Evolutionary conservation across 2,888 invertebrate species (phyloP), one percentile per base, ranked within the genome.

Genomic region (Boloria euphrosyne): DNA sequence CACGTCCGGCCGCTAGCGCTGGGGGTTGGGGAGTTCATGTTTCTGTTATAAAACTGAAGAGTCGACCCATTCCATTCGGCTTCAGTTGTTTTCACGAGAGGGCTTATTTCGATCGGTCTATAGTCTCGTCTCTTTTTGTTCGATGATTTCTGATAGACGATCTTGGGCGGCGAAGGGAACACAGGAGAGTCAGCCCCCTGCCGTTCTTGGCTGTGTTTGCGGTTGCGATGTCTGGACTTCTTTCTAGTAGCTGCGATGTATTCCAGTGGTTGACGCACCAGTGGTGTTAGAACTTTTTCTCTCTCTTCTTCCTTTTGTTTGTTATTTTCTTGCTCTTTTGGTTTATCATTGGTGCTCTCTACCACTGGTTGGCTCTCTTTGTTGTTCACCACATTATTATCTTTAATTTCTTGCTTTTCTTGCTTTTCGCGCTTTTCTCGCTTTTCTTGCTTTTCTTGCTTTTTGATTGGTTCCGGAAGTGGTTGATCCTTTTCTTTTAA

Each of bases 201-300:
- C 5, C 92, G 84, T 4, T 92, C 90, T 74, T 94, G 94, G 79
- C 93, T 93, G 75, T 94, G 94, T 78, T 93, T 94, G 71, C 93
- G 90, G 75, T 94, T 94, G 81, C 95, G 94, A 85, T 95, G 94
- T 71, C 93, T 92, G 72, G 94, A 92, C 82, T 95, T 95, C 86
- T 96, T 96, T 83, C 94, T 94, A 78, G 95, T 94, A 67, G 95
- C 94, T 60, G 95, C 94, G 69, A 96, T 87, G 78, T 95, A 96
- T 75, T 97, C 97, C 75, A 96, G 87, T 46, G 96, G 95, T 81
- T 96, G 95, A 67, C 95, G 94, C 73, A 95, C 94, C 71, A 95
- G 84, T 58, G 95, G 95, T 64, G 94, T 95, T 70, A 95, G 80
- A 1, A 95, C 90, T 59, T 89, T 86, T 73, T 94, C 92, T 74